Percentiles rank a stretch among this genome's conserved stretches.
phyloP scores from a whole-genome alignment of 2,888 invertebrate species.

The Limnephilus marmoratus region DNA sequence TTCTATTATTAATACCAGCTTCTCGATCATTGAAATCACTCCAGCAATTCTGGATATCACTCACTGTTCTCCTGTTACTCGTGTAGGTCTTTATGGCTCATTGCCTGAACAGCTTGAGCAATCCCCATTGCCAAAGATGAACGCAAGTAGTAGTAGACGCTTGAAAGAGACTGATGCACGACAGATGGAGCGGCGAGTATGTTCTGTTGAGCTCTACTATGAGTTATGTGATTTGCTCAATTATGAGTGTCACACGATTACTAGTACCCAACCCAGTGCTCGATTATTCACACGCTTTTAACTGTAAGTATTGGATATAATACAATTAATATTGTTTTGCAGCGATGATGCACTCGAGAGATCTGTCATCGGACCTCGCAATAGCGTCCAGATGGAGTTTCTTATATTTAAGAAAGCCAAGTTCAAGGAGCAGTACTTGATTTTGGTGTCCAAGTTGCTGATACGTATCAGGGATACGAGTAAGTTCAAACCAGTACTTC shows the following conservation, averaged over 20 bases:
- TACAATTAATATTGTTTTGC: constrained; percentile 67
- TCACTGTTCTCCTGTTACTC: background rate
- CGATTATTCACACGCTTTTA: background rate
- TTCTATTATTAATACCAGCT: background rate
- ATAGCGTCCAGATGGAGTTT: constrained; percentile 95
- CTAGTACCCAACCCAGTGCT: too few relatives aligned
- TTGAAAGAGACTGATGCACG: background rate
- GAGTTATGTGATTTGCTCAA: background rate
- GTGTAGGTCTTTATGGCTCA: background rate
- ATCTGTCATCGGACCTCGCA: constrained; percentile 89
- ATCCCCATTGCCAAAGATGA: background rate
- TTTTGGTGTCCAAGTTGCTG: constrained; percentile 92
- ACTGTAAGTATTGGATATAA: background rate
- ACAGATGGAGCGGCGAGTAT: background rate
- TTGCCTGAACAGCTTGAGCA: background rate
- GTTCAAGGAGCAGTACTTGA: constrained; percentile 92
- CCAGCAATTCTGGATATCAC: background rate
- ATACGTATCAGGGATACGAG: constrained; percentile 94
- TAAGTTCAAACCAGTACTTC: constrained; percentile 74
- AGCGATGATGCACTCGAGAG: constrained; percentile 93
- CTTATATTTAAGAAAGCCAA: constrained; percentile 95
- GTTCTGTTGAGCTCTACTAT: background rate
- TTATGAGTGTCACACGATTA: background rate
- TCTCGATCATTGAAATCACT: background rate
- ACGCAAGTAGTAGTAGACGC: background rate